Evolutionary conservation across 2,113 vertebrate genomes (phyloP).

Genomic region (Dinomys branickii): DNA sequence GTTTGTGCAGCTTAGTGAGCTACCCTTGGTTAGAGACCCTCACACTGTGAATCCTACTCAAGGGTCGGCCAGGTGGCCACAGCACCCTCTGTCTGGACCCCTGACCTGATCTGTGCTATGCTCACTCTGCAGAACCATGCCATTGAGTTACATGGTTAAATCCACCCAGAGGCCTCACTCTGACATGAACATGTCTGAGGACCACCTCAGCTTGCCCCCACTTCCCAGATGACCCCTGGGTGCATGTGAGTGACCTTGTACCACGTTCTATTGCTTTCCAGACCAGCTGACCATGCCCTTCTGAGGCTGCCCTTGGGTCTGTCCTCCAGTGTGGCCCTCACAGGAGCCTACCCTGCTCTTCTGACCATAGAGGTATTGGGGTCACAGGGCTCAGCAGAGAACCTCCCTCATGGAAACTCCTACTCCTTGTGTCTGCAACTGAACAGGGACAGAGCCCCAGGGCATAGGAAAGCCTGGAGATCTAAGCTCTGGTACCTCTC

Average conservation of each 20-base stretch:
- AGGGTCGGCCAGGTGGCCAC: neutral
- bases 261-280: neutral
- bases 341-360: neutral
- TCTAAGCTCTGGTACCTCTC: neutral
- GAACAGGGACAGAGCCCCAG: neutral
- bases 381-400: neutral
- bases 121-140: neutral
- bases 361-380: neutral
- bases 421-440: neutral
- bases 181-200: neutral
- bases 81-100: neutral
- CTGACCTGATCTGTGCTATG: neutral
- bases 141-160: neutral
- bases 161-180: neutral
- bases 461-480: neutral
- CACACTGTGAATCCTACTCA: neutral
- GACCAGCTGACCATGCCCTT: neutral
- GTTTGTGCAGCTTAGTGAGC: neutral
- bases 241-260: rapidly evolving
- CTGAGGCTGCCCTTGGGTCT: neutral
- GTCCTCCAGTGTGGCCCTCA: neutral
- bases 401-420: neutral
- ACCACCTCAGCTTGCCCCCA: neutral
- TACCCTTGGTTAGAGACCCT: neutral
- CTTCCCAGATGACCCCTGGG: too few relatives aligned